phyloP scores from a whole-genome alignment of 2,113 vertebrate genomes.

The Macquaria ambigua region DNA sequence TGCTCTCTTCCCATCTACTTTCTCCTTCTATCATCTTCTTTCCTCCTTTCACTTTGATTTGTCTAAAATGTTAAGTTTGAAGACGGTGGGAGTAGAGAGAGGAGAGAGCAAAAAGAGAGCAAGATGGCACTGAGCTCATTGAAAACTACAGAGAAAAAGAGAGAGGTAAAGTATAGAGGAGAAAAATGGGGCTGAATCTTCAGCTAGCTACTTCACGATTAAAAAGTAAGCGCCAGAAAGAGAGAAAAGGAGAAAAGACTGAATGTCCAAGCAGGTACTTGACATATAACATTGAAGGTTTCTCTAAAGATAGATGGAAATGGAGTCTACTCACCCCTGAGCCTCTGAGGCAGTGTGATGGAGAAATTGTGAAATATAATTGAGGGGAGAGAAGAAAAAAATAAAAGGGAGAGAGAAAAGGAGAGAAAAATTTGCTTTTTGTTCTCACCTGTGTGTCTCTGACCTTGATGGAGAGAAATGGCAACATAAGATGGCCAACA shows the following conservation, averaged over 20 bases:
- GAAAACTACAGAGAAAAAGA: slow-evolving; percentile 43
- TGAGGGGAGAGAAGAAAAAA: slow-evolving; percentile 32
- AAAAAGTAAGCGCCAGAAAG: slow-evolving; percentile 24
- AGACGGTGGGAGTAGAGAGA: slow-evolving; percentile 38
- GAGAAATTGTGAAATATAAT: slow-evolving; percentile 44
- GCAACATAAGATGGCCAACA: slow-evolving; percentile 21
- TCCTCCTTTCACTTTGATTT: slow-evolving; percentile 61
- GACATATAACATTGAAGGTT: slow-evolving; percentile 61
- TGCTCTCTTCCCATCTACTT: slow-evolving; percentile 33
- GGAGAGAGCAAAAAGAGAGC: slow-evolving; percentile 29
- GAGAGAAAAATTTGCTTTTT: slow-evolving; percentile 41
- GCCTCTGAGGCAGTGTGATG: slow-evolving; percentile 19
- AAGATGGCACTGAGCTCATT: slow-evolving; percentile 35
- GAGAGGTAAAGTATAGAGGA: slow-evolving; percentile 9
- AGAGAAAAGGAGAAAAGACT: slow-evolving; percentile 32
- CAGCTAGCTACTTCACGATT: slow-evolving; percentile 38
- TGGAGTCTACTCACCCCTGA: slow-evolving; percentile 41
- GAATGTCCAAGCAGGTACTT: slow-evolving; percentile 65
- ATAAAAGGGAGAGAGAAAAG: slow-evolving; percentile 15
- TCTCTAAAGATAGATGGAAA: slow-evolving; percentile 63
- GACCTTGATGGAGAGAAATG: slow-evolving; percentile 53
- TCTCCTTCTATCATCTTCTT: slow-evolving; percentile 35
- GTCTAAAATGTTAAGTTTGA: slow-evolving; percentile 66
- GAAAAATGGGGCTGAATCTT: slow-evolving; percentile 48
- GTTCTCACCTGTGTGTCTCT: slow-evolving; percentile 33